These are phyloP conservation scores for Xestia xanthographa DNA, from an alignment of 2,888 invertebrate species.

Conservation along the genomic window DNA sequence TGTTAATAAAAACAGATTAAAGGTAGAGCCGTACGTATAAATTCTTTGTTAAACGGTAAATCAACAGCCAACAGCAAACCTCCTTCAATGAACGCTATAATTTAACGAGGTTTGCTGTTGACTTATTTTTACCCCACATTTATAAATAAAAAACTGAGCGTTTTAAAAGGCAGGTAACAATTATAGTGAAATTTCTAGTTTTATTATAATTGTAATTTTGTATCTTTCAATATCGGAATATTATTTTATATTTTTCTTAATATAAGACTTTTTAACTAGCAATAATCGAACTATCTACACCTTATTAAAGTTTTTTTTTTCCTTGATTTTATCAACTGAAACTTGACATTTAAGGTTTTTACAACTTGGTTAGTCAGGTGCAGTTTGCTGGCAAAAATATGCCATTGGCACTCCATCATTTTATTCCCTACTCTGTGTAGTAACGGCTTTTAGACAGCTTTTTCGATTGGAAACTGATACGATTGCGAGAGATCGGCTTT, in stretches of 20 bases:
- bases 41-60: neutral
- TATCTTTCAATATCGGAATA: neutral
- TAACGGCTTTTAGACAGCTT: constrained; percentile 36
- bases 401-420: neutral
- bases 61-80: too few species aligned
- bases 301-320: neutral
- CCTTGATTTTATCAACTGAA: neutral
- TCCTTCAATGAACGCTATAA: too few species aligned
- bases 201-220: too few species aligned
- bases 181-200: neutral
- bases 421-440: constrained; percentile 23
- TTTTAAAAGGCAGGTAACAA: neutral
- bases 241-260: neutral
- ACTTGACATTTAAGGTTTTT: neutral
- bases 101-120: neutral
- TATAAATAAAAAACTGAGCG: neutral
- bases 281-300: too few species aligned
- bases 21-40: too few species aligned
- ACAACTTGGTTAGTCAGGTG: too few species aligned
- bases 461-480: constrained; percentile 44
- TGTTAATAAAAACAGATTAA: neutral
- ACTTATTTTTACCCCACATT: neutral
- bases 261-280: neutral
- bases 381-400: neutral
- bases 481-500: constrained; percentile 25